A percentile compares a stretch with the other conserved stretches of the same genome.
Conservation (phyloP, 2,888 invertebrate genomes). For the Arrhopalites spinosus region DNA sequence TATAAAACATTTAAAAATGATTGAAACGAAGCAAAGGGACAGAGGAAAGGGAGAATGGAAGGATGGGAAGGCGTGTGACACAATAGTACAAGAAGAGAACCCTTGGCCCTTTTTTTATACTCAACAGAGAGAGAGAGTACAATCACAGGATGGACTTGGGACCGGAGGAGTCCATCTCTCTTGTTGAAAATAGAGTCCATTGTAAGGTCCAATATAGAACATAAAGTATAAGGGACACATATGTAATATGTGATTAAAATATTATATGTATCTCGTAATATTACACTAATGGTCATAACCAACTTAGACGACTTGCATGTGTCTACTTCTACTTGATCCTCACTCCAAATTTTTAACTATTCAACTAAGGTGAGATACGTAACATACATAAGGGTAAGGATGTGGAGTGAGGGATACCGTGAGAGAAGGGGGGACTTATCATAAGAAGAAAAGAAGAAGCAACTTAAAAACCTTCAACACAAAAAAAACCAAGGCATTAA, state of each 20-base stretch:
- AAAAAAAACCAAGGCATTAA: conserved; percentile 33
- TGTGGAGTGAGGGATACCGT: conserved; percentile 6
- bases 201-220: too few relatives aligned
- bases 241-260: too few relatives aligned
- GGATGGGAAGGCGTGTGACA: conserved; percentile 35
- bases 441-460: not conserved
- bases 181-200: conserved; percentile 10
- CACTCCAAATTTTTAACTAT: too few relatives aligned
- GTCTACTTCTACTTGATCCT: not conserved
- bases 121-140: not conserved
- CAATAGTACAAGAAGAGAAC: conserved; percentile 23
- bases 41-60: conserved; percentile 12
- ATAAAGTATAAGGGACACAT: too few relatives aligned
- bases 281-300: too few relatives aligned
- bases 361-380: not conserved
- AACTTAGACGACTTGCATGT: not conserved
- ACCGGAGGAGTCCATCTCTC: conserved; percentile 30
- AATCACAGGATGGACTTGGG: conserved; percentile 26
- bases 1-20: not conserved
- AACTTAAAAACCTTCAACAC: conserved; percentile 29
- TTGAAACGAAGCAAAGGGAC: not conserved
- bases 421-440: conserved; percentile 5
- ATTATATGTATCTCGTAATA: too few relatives aligned
- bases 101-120: conserved; percentile 31
- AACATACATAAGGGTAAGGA: not conserved